A percentile compares a stretch with the other conserved stretches of the same genome.
Conservation (phyloP, 1,140 invertebrate genomes). For the Macrostomum lignano region DNA sequence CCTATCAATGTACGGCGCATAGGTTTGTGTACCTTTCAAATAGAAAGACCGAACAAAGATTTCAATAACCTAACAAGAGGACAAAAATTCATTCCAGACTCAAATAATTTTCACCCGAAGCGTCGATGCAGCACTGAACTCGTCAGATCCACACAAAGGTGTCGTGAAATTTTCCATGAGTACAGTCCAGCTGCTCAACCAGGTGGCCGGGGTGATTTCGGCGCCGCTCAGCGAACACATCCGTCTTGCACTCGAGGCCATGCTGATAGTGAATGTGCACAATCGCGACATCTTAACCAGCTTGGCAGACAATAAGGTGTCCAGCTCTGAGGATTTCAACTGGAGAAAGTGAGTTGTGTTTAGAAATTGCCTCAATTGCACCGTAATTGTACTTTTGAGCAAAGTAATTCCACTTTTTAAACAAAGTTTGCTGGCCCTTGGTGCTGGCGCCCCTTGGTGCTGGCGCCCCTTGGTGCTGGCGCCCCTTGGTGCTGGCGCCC, state of each 20-base stretch:
- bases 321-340: conserved; percentile 20
- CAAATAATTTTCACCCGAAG: neutral
- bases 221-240: conserved; percentile 10
- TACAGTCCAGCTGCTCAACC: neutral
- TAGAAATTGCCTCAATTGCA: too few species aligned
- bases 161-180: neutral
- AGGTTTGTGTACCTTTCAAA: too few species aligned
- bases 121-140: neutral
- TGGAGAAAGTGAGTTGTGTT: conserved; percentile 17
- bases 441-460: too few species aligned
- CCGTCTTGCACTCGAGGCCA: conserved; percentile 36
- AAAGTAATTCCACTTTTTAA: too few species aligned
- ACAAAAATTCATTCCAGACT: too few species aligned
- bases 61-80: too few species aligned
- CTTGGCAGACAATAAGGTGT: conserved; percentile 34
- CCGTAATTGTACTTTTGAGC: too few species aligned
- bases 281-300: conserved; percentile 45
- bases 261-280: conserved; percentile 60
- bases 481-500: too few species aligned
- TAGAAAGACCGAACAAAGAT: too few species aligned
- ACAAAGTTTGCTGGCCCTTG: too few species aligned
- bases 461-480: too few species aligned
- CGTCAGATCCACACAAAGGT: neutral
- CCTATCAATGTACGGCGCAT: too few species aligned
- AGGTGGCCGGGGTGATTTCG: conserved; percentile 5